These are phyloP conservation scores for Sweltsa coloradensis DNA, from an alignment of 1,140 invertebrate genomes.

Conservation along the genomic window DNA sequence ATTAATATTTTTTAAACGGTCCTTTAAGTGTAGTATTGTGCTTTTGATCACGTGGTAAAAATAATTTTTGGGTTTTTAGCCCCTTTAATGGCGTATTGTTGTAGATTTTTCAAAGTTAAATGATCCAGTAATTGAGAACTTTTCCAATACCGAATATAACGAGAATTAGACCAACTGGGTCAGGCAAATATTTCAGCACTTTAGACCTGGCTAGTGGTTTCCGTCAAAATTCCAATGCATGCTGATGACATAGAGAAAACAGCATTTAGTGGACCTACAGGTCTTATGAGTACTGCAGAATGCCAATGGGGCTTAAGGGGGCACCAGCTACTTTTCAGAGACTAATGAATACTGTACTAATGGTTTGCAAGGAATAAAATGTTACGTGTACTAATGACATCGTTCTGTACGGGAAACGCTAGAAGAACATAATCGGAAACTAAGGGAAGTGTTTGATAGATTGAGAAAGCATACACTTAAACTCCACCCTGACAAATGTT, in stretches of 20 bases:
- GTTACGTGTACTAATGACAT: constrained; percentile 32
- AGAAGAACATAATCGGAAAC: constrained; percentile 22
- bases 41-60: no score
- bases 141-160: constrained; percentile 37
- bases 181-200: constrained; percentile 27
- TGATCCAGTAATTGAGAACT: constrained; percentile 23
- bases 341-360: constrained; percentile 26
- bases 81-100: constrained; percentile 28
- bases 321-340: constrained; percentile 21
- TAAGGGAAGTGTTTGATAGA: constrained; percentile 26
- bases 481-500: constrained; percentile 32
- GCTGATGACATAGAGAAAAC: constrained; percentile 29
- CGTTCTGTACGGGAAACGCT: constrained; percentile 26
- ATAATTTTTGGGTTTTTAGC: no score
- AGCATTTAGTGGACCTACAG: constrained; percentile 27
- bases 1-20: no score
- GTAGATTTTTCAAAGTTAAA: constrained; percentile 29
- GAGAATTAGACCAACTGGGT: constrained; percentile 30
- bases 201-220: constrained; percentile 34
- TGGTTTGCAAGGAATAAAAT: constrained; percentile 21
- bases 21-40: no score
- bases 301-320: constrained; percentile 24
- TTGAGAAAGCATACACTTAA: constrained; percentile 28
- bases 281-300: constrained; percentile 26
- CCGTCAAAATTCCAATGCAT: constrained; percentile 33